Evolutionary conservation across 2,797 vertebrate species (phyloP).

Genomic region (Apogon hyalosoma): DNA sequence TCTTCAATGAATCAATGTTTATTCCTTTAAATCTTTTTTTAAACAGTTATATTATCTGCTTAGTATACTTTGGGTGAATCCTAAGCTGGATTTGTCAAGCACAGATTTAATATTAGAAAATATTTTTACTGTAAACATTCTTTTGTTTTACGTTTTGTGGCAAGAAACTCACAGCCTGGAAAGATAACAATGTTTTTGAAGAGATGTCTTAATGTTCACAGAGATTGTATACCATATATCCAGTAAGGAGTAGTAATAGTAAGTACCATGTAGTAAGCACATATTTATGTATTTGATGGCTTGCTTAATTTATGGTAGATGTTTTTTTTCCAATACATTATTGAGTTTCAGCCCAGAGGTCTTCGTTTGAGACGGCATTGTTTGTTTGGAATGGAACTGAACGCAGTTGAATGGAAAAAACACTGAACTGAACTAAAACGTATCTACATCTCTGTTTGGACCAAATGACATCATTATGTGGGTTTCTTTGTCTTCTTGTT

Average conservation of each 20-base stretch:
- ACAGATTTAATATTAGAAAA: conserved; percentile 15
- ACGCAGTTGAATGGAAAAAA: conserved; percentile 15
- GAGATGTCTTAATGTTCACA: conserved; percentile 52
- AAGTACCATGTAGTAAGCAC: background rate
- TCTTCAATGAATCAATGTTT: background rate
- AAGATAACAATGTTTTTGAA: conserved; percentile 8
- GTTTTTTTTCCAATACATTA: conserved; percentile 5
- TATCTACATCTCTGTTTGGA: conserved; percentile 1
- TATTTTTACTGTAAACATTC: conserved; percentile 12
- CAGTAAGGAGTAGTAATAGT: background rate
- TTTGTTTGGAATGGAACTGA: conserved; percentile 30
- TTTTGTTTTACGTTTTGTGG: conserved; percentile 12
- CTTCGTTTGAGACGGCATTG: conserved; percentile 6
- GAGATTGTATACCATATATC: background rate
- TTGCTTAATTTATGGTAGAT: too few relatives aligned
- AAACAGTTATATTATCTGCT: background rate
- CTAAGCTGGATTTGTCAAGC: conserved; percentile 8
- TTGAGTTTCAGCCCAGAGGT: background rate
- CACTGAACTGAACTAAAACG: conserved; percentile 27
- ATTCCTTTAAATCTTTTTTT: background rate
- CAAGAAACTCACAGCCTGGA: too few relatives aligned
- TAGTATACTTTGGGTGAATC: background rate
- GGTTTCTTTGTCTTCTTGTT: background rate
- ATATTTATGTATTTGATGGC: conserved; percentile 20
- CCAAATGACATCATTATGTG: conserved; percentile 3